Conservation (phyloP, 2,113 vertebrate genomes). For the Nesogale talazaci region DNA sequence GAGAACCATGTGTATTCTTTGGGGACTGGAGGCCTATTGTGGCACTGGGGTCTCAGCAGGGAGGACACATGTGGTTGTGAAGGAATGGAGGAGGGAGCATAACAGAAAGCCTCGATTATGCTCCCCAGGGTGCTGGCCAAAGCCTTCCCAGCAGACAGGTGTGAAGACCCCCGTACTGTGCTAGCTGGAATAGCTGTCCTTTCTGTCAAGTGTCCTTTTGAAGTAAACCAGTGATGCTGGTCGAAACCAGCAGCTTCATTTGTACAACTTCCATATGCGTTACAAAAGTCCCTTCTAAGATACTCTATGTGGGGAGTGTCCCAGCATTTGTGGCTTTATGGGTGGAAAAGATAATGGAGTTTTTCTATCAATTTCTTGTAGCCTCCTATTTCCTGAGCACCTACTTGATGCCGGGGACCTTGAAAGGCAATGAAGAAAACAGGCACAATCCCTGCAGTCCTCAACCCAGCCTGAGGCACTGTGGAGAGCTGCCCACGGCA, state of each 20-base stretch:
- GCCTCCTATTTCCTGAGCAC: not conserved
- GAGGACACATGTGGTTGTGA: not conserved
- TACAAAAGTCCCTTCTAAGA: not conserved
- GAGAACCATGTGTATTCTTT: conserved; percentile 19
- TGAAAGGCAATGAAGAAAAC: not conserved
- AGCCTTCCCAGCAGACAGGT: not conserved
- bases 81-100: not conserved
- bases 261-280: not conserved
- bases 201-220: not conserved
- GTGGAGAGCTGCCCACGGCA: not conserved
- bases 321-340: too few relatives aligned
- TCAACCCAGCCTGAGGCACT: not conserved
- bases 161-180: not conserved
- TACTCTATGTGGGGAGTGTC: not conserved
- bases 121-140: not conserved
- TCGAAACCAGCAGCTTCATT: not conserved
- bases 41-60: not conserved
- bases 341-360: too few relatives aligned
- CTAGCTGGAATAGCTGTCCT: not conserved
- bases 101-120: conserved; percentile 27
- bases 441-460: not conserved
- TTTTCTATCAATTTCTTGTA: too few relatives aligned
- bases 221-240: not conserved
- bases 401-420: not conserved
- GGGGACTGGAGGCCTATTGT: not conserved